Evolutionary conservation across 1,140 invertebrate genomes (phyloP).

Genomic region (Belonocnema kinseyi): DNA sequence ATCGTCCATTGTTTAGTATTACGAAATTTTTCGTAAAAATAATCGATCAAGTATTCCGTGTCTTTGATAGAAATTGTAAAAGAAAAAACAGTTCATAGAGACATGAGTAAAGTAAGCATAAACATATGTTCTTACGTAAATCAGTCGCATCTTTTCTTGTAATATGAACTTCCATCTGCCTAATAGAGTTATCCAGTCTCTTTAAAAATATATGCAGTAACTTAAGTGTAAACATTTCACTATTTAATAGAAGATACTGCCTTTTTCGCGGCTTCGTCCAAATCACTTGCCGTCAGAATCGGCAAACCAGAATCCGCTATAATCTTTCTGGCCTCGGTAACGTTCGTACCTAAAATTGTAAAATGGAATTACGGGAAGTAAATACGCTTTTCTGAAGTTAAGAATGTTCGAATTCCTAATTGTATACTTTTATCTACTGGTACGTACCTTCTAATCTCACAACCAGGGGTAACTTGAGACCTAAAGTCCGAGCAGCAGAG

Average conservation of each 20-base stretch:
- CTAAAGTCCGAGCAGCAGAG: conserved; percentile 87
- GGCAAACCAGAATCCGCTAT: conserved; percentile 88
- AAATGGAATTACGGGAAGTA: conserved; percentile 5
- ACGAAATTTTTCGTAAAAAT: no score
- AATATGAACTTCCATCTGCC: neutral
- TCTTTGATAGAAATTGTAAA: no score
- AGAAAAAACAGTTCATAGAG: neutral
- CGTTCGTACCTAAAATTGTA: conserved; percentile 81
- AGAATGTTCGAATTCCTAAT: conserved; percentile 16
- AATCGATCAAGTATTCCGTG: no score
- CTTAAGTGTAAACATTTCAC: conserved; percentile 43
- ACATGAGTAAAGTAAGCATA: neutral
- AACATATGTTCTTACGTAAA: neutral
- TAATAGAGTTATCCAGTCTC: neutral
- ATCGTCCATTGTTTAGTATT: no score
- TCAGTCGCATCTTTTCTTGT: neutral
- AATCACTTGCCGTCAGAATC: conserved; percentile 87
- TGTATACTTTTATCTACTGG: conserved; percentile 10
- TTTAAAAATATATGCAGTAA: neutral
- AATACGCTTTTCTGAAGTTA: conserved; percentile 16
- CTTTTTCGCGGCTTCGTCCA: conserved; percentile 95
- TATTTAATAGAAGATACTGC: conserved; percentile 81
- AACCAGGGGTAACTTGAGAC: conserved; percentile 91
- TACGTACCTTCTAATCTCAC: conserved; percentile 92
- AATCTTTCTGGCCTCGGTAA: conserved; percentile 81